Evolutionary conservation across 35 echinoderm and acorn worm genomes (phyloP), one percentile per base, ranked within the genome.

Genomic region (Patiria miniata): DNA sequence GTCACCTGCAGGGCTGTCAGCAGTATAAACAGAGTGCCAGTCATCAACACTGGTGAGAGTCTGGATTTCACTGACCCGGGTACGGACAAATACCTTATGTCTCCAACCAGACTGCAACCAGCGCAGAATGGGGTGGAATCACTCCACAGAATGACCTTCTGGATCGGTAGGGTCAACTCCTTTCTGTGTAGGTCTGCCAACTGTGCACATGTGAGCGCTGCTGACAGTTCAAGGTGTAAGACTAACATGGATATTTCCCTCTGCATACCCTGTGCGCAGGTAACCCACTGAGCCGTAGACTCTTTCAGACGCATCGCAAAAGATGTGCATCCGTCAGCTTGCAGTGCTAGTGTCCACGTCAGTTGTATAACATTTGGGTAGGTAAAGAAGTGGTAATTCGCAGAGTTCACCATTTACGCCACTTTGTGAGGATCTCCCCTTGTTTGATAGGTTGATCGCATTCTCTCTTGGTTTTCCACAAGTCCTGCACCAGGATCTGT

Each of bases 121-220:
- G n/a, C n/a, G n/a, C n/a, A 39, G 32, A 86, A 55, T 40, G 54
- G 28, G 18, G 61, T 86, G 37, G 58, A 73, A 57, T 94, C 93
- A 36, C 87, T 94, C 93, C 93, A 93, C 39, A 85, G 85, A 9
- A 7, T 10, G 56, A 54, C 38, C 21, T 86, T 54, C 15, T 86
- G 21, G 30, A 78, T 51, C 32, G n/a, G 15, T 14, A 7, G 28
- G 19, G 18, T 29, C 59, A 93, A 40, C 61, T 93, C 86, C 68
- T 61, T 39, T 23, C 83, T 22, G 55, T 87, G 14, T 17, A 77
- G 15, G 28, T 80, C 40, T 40, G 17, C 61, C 79, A 88, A 29
- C 39, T 57, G 32, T 16, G 78, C 79, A 0, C 28, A 76, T 29
- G 87, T 5, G 0, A 88, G 78, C 15, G 85, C 90, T 57, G 85